Evolutionary conservation across 2,113 vertebrate species (phyloP), one percentile per base, ranked within the genome.

Genomic region (Phyllostomus discolor): DNA sequence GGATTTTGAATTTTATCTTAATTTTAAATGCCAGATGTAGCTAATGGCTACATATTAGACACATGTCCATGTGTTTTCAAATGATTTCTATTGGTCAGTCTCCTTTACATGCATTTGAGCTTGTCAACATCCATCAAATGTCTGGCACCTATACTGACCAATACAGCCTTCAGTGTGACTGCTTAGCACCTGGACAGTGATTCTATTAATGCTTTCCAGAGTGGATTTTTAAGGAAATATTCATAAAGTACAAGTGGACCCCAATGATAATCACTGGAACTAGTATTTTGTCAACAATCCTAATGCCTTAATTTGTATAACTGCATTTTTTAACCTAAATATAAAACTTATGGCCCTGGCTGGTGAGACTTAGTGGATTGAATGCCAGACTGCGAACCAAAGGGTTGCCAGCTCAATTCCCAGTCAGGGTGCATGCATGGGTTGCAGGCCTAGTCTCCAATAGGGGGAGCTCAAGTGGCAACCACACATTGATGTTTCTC

Each of bases 191-290:
- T 96, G 70, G 66, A 78, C 66, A 96, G 4, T 88, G 79, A 59
- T 95, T 93, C 75, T 70, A 62, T 79, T 72, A 64, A 76, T 96
- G 38, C 80, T 86, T 84, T 88, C 28, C 52, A 81, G 50, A 94
- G 31, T 87, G 17, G 41, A 75, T 75, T 41, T 4, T 73, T n/a
- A 35, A 19, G 88, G 31, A 75, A 73, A 50, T 70, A 69, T 66
- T 35, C 12, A 38, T 33, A 62, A 14, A 70, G 20, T 82, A 14
- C 52, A 92, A 66, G 64, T 69, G 28, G 50, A 79, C 95, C 76
- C 72, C 41, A 59, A 4, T 64, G 64, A 66, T 73, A 78, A 88
- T 96, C 88, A 95, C 67, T 88, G 11, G 48, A 91, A 91, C 35
- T 92, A 93, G 28, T 62, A 92, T 28, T 95, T 7, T 82, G 67